phyloP scores from a whole-genome alignment of 2,113 vertebrate species.

The Hassar affinis region DNA sequence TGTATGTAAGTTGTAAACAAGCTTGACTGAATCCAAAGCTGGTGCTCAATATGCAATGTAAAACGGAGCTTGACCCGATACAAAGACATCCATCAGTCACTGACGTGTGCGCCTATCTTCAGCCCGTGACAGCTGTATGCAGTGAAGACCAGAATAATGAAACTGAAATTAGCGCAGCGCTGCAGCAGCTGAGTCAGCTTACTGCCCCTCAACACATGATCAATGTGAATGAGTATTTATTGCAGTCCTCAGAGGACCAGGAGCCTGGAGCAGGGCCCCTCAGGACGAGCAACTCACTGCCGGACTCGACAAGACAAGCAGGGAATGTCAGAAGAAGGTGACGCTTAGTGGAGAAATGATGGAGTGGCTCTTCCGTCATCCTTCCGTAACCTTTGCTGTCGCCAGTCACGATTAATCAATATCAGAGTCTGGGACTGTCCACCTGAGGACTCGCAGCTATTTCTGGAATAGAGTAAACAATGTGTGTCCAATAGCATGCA shows the following conservation, averaged over 20 bases:
- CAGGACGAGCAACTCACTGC: background rate
- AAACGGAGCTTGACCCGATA: constrained; percentile 1
- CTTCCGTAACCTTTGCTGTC: background rate
- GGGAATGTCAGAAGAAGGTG: constrained; percentile 24
- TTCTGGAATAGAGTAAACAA: background rate
- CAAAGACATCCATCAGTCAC: constrained; percentile 26
- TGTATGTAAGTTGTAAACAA: background rate
- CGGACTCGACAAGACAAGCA: background rate
- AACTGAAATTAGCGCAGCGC: constrained; percentile 22
- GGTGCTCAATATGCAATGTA: constrained; percentile 16
- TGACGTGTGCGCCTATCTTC: background rate
- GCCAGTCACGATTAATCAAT: constrained; percentile 8
- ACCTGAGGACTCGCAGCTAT: background rate
- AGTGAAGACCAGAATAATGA: constrained; percentile 37
- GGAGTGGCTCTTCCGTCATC: constrained; percentile 8
- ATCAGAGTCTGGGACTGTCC: background rate
- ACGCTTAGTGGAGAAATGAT: constrained; percentile 18
- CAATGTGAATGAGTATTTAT: constrained; percentile 33
- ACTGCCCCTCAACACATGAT: constrained; percentile 17
- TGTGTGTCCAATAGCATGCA: background rate
- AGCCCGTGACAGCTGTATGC: constrained; percentile 29
- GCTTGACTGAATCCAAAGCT: background rate
- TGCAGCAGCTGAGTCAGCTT: constrained; percentile 43
- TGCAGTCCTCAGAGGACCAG: constrained; percentile 20
- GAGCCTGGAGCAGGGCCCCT: background rate